Evolutionary conservation across 2,888 invertebrate genomes (phyloP), one percentile per base, ranked within the genome.

Genomic region (Drosophila anceps): DNA sequence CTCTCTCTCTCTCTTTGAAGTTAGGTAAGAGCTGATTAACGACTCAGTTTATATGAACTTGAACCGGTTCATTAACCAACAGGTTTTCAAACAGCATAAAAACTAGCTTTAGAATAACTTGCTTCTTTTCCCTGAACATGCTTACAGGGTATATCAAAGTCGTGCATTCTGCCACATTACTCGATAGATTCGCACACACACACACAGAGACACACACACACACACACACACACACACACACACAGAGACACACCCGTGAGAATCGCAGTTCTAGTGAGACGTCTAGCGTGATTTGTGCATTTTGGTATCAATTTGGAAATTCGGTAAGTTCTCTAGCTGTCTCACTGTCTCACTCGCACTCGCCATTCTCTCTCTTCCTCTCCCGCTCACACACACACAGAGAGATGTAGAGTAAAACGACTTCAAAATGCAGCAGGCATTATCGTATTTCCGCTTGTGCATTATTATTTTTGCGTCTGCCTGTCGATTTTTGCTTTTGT

Each of bases 361-460:
- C 35, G 13, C 13, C 50, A 13, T 12, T 18, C 50, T 20, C 20
- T 24, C 51, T 15, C 51, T 8, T 13, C 10, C 20, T 53, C 35
- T 24, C 33, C 15, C 51, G n/a, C 35, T 24, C 15, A 15, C 24
- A 4, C 15, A 20, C 8, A n/a, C 12, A 9, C 43, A 8, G n/a
- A n/a, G n/a, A n/a, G n/a, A n/a, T n/a, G n/a, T n/a, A n/a, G n/a
- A n/a, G 33, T 29, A 58, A 41, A 65, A 48, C 59, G 69, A 69
- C 46, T 66, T 69, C 50, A 66, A 66, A 79, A 51, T 59, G 59
- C 66, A 73, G 37, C 73, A 55, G 62, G 70, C 77, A 77, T 77
- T 81, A 81, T 84, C 78, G 65, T 69, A 78, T 79, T 73, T 82
- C 82, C 81, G 79, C 67, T 68, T 67, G 75, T 71, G 62, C 75